These are phyloP conservation scores for Ornithoptera alexandrae DNA, from an alignment of 2,888 invertebrate genomes.

Conservation along the genomic window DNA sequence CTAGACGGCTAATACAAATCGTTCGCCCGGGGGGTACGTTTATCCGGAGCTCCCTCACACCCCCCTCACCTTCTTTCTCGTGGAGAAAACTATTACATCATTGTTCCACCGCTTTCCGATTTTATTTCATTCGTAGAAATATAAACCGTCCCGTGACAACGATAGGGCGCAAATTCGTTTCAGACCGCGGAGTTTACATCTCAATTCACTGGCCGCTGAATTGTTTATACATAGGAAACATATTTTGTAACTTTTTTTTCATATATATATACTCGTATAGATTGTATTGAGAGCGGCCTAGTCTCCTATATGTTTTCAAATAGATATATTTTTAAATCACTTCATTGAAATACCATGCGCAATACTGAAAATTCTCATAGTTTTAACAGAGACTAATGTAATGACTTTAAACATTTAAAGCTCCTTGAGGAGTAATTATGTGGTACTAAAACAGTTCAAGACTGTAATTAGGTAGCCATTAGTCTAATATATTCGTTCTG, in stretches of 20 bases:
- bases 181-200: constrained; percentile 33
- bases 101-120: constrained; percentile 51
- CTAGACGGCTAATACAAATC: constrained; percentile 79
- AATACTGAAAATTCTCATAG: constrained; percentile 18
- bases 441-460: constrained; percentile 60
- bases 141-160: constrained; percentile 41
- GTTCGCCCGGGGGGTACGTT: constrained; percentile 72
- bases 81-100: constrained; percentile 68
- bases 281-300: constrained; percentile 31
- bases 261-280: constrained; percentile 37
- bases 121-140: constrained; percentile 48
- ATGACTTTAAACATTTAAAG: constrained; percentile 30
- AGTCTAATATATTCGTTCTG: constrained; percentile 66
- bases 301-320: constrained; percentile 19
- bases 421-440: constrained; percentile 64
- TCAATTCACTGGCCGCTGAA: constrained; percentile 30
- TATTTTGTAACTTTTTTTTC: constrained; percentile 46
- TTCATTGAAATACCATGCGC: constrained; percentile 4
- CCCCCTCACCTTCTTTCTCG: constrained; percentile 46
- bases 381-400: constrained; percentile 22
- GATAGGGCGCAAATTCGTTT: constrained; percentile 45
- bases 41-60: constrained; percentile 52
- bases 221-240: constrained; percentile 32
- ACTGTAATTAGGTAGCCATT: constrained; percentile 72
- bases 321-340: constrained; percentile 15